These are phyloP conservation scores for Choloepus didactylus DNA, from an alignment of 2,797 vertebrate genomes.

Conservation along the genomic window DNA sequence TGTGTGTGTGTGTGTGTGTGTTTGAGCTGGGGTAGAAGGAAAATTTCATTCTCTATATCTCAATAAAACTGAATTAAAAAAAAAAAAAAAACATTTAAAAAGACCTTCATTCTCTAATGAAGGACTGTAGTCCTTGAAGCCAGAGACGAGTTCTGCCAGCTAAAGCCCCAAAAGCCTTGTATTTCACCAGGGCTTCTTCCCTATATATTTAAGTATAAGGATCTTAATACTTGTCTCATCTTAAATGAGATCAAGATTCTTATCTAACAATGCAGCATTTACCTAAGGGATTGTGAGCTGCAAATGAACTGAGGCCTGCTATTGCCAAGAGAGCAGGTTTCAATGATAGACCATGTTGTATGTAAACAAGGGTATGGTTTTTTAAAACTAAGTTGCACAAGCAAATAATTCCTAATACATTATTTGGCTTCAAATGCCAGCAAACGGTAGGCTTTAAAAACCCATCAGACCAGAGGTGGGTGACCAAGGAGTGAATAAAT, in stretches of 20 bases:
- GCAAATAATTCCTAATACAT: background rate
- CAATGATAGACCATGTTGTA: background rate
- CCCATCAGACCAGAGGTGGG: too few relatives aligned
- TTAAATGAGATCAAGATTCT: background rate
- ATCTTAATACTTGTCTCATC: background rate
- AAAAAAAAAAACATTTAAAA: too few relatives aligned
- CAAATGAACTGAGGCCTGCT: background rate
- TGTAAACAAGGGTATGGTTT: background rate
- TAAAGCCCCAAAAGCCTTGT: background rate
- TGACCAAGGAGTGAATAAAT: background rate
- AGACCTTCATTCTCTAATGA: background rate
- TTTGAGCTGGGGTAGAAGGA: background rate
- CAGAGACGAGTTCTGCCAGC: background rate
- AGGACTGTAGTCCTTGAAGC: background rate
- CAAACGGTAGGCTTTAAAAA: background rate
- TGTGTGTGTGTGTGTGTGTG: background rate
- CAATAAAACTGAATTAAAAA: too few relatives aligned
- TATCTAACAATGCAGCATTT: background rate
- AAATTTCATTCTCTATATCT: background rate
- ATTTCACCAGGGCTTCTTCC: background rate
- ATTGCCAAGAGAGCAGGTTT: too few relatives aligned
- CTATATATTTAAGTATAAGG: background rate
- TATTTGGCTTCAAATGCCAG: background rate
- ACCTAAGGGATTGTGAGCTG: fast-evolving
- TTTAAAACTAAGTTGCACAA: background rate